Conservation (phyloP, 64 coral and sea anemone genomes). For the Orbicella faveolata region DNA sequence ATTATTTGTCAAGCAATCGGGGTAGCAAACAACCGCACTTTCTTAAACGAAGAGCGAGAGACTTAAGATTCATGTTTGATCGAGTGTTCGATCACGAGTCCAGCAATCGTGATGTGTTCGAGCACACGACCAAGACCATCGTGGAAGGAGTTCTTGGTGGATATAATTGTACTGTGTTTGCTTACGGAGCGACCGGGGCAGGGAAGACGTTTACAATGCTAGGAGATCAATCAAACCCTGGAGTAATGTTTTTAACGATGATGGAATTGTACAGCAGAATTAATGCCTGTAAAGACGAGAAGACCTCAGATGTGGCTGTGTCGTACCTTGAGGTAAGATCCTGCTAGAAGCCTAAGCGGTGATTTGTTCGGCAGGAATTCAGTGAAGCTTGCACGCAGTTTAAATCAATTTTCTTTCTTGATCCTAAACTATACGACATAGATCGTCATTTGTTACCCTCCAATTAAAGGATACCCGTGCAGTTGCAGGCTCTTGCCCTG, state of each 20-base stretch:
- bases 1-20: conserved; percentile 43
- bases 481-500: no score
- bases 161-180: conserved; percentile 97
- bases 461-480: no score
- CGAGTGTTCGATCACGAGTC: conserved; percentile 79
- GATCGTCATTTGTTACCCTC: no score
- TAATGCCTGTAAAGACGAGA: conserved; percentile 88
- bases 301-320: conserved; percentile 92
- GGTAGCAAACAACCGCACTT: conserved; percentile 23
- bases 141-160: conserved; percentile 89
- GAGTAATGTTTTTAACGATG: conserved; percentile 95
- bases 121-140: conserved; percentile 87
- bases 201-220: conserved; percentile 97
- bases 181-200: conserved; percentile 95
- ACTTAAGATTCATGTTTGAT: conserved; percentile 99
- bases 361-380: not conserved
- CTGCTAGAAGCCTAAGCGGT: not conserved
- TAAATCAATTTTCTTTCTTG: not conserved
- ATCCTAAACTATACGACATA: no score
- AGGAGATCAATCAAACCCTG: conserved; percentile 74
- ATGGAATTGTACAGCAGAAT: conserved; percentile 95
- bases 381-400: not conserved
- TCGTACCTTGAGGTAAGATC: conserved; percentile 90
- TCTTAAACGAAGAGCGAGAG: conserved; percentile 61
- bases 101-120: conserved; percentile 78